Evolutionary conservation across 2,797 vertebrate genomes (phyloP), one percentile per base, ranked within the genome.

Genomic region (Florisuga fusca): DNA sequence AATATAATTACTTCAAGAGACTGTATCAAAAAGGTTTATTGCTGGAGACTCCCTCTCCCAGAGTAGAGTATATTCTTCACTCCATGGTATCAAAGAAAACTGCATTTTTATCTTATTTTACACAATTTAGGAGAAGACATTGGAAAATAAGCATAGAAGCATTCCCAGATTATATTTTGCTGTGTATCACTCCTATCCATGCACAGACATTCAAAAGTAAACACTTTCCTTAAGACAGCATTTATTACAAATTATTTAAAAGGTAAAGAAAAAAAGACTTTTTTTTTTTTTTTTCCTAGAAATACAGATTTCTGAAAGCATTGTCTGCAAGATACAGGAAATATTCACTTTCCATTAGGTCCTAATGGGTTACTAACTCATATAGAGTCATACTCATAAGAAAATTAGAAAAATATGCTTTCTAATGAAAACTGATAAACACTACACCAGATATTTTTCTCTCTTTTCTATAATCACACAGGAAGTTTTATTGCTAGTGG

Each of bases 31-130:
- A 6, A 55, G 22, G 5, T 3, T 58, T 54, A 13, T 4, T 43
- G 18, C 10, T 80, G 46, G 38, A 33, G 21, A 12, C 1, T 0
- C 0, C 4, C 6, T 31, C 12, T 48, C 17, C 14, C 19, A 69
- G 14, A 43, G 7, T 57, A 87, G 23, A 81, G 12, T 12, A 36
- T 75, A 34, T 29, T 21, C 20, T 51, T 75, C 36, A 63, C 10
- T 50, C 22, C 31, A 68, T 5, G 76, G 5, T 7, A 17, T 51
- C 16, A 66, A 10, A 73, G 26, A 68, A 50, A 22, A 15, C 1
- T 45, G 7, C 0, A 1, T 45, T 26, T 46, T 61, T 62, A 23
- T 14, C 7, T 51, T 36, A 38, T 80, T 87, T 73, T 66, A 22
- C 9, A 9, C 5, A 21, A 15, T 6, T 69, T 25, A 15, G 26